Conservation (phyloP, 2,113 vertebrate genomes). For the Antechinus stuartii region DNA sequence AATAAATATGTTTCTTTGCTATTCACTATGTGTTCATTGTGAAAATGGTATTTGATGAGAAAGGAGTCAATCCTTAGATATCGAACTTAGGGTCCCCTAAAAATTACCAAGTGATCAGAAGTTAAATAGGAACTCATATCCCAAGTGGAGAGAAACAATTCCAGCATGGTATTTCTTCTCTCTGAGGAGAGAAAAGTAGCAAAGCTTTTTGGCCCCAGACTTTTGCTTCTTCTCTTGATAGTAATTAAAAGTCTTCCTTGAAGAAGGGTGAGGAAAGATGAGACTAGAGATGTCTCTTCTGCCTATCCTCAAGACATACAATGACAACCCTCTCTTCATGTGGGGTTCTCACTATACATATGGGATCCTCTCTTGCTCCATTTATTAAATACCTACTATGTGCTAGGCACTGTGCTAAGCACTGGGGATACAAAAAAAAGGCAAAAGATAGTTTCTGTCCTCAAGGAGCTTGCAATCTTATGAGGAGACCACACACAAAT, state of each 20-base stretch:
- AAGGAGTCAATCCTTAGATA: background rate
- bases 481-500: no score
- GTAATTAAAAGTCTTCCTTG: background rate
- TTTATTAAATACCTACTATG: no score
- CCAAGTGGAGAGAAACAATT: background rate
- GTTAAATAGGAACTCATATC: background rate
- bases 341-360: no score
- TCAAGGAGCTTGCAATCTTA: no score
- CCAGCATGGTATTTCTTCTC: no score
- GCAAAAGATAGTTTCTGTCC: no score
- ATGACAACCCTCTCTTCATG: background rate
- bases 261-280: background rate
- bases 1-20: background rate
- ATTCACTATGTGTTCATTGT: background rate
- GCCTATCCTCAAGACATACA: background rate
- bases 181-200: background rate
- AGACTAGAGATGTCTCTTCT: background rate
- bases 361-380: no score
- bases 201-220: background rate
- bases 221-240: background rate
- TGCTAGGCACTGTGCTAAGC: no score
- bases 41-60: background rate
- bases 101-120: background rate
- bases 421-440: no score
- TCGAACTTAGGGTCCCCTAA: no score